These are phyloP conservation scores for Acanthosepion lycidas DNA, from an alignment of 2,888 invertebrate species.

Conservation along the genomic window DNA sequence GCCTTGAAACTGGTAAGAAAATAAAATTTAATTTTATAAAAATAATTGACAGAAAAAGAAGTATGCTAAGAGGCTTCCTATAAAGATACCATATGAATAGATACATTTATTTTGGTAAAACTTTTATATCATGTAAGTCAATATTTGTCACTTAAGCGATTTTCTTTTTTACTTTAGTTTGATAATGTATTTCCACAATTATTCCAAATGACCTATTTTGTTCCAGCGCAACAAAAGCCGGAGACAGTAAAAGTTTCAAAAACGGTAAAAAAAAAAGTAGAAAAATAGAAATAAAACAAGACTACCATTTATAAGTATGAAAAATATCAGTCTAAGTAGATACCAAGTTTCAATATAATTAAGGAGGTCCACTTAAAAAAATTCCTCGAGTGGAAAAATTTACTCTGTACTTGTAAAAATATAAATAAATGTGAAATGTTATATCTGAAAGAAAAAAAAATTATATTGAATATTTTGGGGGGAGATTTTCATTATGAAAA, in stretches of 20 bases:
- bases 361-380: constrained; percentile 8
- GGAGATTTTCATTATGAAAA: background rate
- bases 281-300: background rate
- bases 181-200: background rate
- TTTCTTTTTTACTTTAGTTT: background rate
- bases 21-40: too few relatives aligned
- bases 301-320: background rate
- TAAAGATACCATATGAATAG: background rate
- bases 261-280: background rate
- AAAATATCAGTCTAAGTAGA: background rate
- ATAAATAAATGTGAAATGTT: background rate
- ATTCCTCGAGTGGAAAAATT: background rate
- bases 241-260: background rate
- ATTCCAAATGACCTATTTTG: constrained; percentile 1
- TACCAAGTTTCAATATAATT: constrained; percentile 12
- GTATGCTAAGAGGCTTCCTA: background rate
- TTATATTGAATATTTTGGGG: background rate
- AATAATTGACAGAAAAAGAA: background rate
- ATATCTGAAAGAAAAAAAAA: background rate
- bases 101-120: background rate
- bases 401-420: background rate
- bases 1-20: too few relatives aligned
- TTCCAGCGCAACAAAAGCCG: background rate
- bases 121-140: background rate
- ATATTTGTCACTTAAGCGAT: background rate